A percentile compares a stretch with the other conserved stretches of the same genome.
Evolutionary conservation across 2,888 invertebrate species (phyloP).

Genomic region (Aricia artaxerxes): DNA sequence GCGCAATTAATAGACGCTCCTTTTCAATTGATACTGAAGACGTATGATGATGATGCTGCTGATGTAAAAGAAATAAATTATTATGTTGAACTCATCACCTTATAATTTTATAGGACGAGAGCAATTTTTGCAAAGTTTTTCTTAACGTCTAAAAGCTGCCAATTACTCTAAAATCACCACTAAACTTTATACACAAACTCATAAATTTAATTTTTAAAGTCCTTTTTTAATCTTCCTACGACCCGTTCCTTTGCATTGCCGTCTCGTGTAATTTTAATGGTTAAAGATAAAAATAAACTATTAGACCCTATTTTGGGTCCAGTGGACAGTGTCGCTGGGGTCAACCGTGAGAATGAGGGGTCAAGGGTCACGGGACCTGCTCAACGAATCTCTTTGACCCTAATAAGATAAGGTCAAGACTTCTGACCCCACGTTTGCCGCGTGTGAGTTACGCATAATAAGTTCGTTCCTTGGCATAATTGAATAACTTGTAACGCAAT

Average conservation of each 20-base stretch:
- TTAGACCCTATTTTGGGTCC: constrained; percentile 33
- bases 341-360: constrained; percentile 66
- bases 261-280: background rate
- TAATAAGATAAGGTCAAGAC: constrained; percentile 62
- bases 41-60: no score
- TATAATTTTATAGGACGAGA: no score
- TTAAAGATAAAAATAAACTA: constrained; percentile 28
- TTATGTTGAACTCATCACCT: no score
- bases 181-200: background rate
- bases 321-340: constrained; percentile 47
- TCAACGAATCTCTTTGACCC: constrained; percentile 54
- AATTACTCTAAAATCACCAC: background rate
- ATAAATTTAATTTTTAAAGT: background rate
- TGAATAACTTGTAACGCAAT: background rate
- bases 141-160: no score
- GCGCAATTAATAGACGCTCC: no score
- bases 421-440: constrained; percentile 69
- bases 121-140: no score
- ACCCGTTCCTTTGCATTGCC: background rate
- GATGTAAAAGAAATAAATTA: no score
- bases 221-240: background rate
- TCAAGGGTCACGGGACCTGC: constrained; percentile 66
- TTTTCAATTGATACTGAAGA: no score
- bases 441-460: constrained; percentile 30
- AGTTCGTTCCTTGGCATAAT: background rate